These are phyloP conservation scores for Lycodopsis pacificus DNA, from an alignment of 2,797 vertebrate genomes.

Conservation along the genomic window DNA sequence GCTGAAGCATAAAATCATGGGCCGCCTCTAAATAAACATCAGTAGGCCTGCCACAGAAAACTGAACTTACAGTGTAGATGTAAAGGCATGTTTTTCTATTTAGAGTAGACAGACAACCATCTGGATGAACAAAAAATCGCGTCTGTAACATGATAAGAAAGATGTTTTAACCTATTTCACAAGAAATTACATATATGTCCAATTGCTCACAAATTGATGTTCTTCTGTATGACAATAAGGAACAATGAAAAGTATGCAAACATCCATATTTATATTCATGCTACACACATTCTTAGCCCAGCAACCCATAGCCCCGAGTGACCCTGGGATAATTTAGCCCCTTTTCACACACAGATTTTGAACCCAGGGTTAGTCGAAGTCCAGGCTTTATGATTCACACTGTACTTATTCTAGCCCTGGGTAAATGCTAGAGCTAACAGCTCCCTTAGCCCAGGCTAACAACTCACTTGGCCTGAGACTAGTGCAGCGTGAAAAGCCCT, in stretches of 20 bases:
- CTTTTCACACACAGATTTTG: neutral
- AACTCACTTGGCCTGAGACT: neutral
- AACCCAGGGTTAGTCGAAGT: neutral
- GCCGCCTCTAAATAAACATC: conserved; percentile 30
- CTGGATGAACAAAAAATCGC: neutral
- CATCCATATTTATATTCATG: neutral
- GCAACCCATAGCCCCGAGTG: neutral
- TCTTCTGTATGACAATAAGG: neutral
- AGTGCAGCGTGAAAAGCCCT: too few relatives aligned
- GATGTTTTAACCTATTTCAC: neutral
- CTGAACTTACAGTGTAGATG: neutral
- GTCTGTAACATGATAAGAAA: neutral
- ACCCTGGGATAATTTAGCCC: neutral
- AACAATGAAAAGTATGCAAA: neutral
- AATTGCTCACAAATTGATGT: neutral
- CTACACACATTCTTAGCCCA: neutral
- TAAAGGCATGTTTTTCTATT: neutral
- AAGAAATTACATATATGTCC: neutral
- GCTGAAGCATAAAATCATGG: conserved; percentile 13
- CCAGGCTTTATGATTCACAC: neutral
- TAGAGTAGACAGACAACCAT: neutral
- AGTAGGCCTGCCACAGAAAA: neutral
- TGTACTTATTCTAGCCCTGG: neutral
- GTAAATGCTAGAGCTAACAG: neutral
- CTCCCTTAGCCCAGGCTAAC: neutral